Percentiles rank a stretch among this genome's conserved stretches.
phyloP scores from a whole-genome alignment of 2,113 vertebrate species.

The Oxygymnocypris stewartii region DNA sequence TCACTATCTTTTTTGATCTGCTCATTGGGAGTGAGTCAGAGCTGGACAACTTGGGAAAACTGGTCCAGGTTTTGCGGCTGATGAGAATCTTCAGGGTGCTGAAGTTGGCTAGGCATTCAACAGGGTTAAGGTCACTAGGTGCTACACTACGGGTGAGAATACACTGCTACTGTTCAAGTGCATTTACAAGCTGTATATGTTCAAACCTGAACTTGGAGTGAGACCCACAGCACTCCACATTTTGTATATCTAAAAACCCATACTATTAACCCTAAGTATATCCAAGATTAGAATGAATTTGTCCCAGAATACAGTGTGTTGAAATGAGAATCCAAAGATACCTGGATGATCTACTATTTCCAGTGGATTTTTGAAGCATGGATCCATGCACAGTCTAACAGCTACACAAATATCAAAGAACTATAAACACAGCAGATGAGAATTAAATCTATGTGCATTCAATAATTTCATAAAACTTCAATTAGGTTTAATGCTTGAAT shows the following conservation, averaged over 20 bases:
- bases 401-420: neutral
- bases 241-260: neutral
- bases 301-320: neutral
- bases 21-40: conserved; percentile 78
- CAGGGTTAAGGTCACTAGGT: conserved; percentile 90
- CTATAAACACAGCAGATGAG: neutral
- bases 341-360: neutral
- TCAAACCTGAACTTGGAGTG: neutral
- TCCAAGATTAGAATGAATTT: neutral
- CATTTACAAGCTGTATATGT: neutral
- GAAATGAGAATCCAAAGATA: neutral
- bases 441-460: neutral
- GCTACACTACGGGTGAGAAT: conserved; percentile 89
- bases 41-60: conserved; percentile 85
- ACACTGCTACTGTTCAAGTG: neutral
- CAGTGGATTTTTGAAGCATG: neutral
- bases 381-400: neutral
- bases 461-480: neutral
- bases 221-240: neutral
- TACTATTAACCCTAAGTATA: neutral
- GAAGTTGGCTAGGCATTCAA: conserved; percentile 95
- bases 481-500: neutral
- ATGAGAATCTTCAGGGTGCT: conserved; percentile 97
- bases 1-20: conserved; percentile 85
- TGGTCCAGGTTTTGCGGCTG: conserved; percentile 92